These are phyloP conservation scores for Cephus pygmeus DNA, from an alignment of 2,888 invertebrate genomes.

Conservation along the genomic window DNA sequence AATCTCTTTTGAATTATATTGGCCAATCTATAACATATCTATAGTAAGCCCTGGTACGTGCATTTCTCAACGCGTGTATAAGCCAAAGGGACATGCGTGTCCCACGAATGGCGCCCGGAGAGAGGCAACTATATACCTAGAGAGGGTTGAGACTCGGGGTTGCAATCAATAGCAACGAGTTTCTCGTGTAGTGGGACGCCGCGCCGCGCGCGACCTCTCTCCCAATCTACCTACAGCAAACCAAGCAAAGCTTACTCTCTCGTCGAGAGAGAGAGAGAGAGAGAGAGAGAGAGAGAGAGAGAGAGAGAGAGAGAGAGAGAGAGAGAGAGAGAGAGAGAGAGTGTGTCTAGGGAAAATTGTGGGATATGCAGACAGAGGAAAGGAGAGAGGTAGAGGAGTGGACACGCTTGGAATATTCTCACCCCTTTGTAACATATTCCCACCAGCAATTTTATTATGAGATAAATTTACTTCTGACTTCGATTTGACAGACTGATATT, in stretches of 20 bases:
- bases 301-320: not conserved
- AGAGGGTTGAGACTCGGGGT: conserved; percentile 27
- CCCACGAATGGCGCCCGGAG: conserved; percentile 12
- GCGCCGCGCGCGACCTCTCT: conserved; percentile 2
- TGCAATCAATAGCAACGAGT: conserved; percentile 51
- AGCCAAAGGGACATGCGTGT: not conserved
- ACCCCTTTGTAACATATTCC: not conserved
- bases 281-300: not conserved
- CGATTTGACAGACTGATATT: not conserved
- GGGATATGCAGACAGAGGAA: not conserved
- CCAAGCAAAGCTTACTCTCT: not conserved
- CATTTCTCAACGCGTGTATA: not conserved
- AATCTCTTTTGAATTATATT: not conserved
- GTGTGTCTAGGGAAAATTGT: not conserved
- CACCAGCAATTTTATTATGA: not conserved
- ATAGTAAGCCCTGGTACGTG: not conserved
- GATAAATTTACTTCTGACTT: not conserved
- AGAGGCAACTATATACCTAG: conserved; percentile 13
- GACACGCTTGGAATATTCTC: not conserved
- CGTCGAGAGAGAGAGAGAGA: not conserved
- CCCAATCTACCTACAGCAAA: not conserved
- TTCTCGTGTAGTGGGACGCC: conserved; percentile 24
- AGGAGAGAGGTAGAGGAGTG: not conserved
- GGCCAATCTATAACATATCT: not conserved
- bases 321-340: not conserved